phyloP scores from a whole-genome alignment of 1,140 invertebrate species.

The Drosophila chauvacae region DNA sequence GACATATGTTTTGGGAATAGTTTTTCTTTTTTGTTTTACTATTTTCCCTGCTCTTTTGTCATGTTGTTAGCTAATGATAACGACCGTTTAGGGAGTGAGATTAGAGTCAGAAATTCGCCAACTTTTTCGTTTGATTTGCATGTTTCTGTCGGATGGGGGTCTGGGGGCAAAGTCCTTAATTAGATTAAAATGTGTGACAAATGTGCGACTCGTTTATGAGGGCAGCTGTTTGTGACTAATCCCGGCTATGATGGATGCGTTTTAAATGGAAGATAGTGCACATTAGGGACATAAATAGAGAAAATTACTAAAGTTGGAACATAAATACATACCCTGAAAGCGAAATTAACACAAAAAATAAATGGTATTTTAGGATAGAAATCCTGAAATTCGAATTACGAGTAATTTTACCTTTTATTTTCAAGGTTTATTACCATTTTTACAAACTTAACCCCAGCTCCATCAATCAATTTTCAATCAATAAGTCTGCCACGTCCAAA shows the following conservation, averaged over 20 bases:
- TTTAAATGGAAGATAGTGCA: conserved; percentile 35
- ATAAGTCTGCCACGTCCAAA: background rate
- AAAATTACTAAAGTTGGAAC: background rate
- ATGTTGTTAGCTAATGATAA: conserved; percentile 62
- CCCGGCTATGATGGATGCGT: conserved; percentile 43
- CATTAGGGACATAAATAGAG: background rate
- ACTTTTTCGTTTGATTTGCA: conserved; percentile 55
- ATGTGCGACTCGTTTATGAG: conserved; percentile 42
- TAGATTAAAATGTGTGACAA: conserved; percentile 65
- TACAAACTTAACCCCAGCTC: background rate
- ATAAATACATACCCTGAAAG: background rate
- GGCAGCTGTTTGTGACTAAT: conserved; percentile 46
- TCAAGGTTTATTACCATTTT: background rate
- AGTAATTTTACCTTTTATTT: background rate
- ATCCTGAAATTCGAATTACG: fast-evolving
- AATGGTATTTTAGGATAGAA: background rate
- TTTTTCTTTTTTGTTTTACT: conserved; percentile 18
- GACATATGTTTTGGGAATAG: conserved; percentile 74
- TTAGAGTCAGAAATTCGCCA: conserved; percentile 36
- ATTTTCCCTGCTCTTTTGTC: background rate
- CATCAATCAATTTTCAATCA: conserved; percentile 17
- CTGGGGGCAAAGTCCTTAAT: conserved; percentile 35
- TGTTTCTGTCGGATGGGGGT: conserved; percentile 29
- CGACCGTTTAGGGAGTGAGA: conserved; percentile 46
- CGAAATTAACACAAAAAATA: background rate